A percentile compares a stretch with the other conserved stretches of the same genome.
Evolutionary conservation across 2,113 vertebrate genomes (phyloP).

Genomic region (Gopherus flavomarginatus): DNA sequence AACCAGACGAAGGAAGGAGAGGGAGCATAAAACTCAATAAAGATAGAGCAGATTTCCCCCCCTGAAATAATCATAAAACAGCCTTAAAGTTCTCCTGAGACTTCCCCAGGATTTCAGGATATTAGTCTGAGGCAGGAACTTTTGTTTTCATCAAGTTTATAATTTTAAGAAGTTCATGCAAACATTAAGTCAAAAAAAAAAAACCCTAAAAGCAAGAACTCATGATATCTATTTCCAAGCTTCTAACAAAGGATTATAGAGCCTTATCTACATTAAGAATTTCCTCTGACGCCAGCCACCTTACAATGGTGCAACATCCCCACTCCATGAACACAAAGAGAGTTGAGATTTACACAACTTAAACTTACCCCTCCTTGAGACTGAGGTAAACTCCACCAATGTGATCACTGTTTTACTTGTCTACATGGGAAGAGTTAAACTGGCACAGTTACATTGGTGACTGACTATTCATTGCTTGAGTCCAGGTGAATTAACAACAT

Average conservation of each 20-base stretch:
- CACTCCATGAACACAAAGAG: background rate
- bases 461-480: background rate
- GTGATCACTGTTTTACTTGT: background rate
- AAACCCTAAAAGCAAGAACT: background rate
- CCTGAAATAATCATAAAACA: slow-evolving; percentile 61
- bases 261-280: background rate
- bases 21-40: slow-evolving; percentile 53
- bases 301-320: background rate
- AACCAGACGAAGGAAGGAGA: slow-evolving; percentile 33
- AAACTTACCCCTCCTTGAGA: background rate
- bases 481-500: background rate
- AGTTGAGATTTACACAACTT: background rate
- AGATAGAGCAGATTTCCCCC: slow-evolving; percentile 10
- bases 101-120: background rate
- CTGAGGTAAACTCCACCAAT: background rate
- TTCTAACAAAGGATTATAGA: background rate
- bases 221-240: background rate
- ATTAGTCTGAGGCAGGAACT: slow-evolving; percentile 20
- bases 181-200: slow-evolving; percentile 54
- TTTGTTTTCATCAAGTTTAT: slow-evolving; percentile 50
- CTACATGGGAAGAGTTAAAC: background rate
- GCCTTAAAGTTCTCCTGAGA: slow-evolving; percentile 46
- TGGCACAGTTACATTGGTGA: background rate
- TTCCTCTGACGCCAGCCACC: background rate
- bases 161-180: slow-evolving; percentile 61